A percentile compares a stretch with the other conserved stretches of the same genome.
These are phyloP conservation scores for Polypedilum vanderplanki DNA, from an alignment of 1,140 invertebrate genomes.

Conservation along the genomic window DNA sequence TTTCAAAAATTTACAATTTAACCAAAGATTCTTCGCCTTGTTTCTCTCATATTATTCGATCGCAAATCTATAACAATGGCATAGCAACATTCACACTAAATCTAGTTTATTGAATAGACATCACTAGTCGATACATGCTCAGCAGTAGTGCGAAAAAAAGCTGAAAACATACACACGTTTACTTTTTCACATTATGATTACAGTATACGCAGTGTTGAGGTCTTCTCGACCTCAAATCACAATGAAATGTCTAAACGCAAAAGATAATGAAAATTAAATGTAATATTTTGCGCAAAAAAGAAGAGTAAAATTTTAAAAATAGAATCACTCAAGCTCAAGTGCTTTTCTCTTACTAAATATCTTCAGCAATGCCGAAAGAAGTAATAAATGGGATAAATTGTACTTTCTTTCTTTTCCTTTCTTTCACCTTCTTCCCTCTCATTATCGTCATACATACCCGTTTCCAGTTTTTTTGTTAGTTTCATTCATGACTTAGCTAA, in stretches of 20 bases:
- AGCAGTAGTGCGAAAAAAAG: background rate
- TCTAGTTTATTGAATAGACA: constrained; percentile 11
- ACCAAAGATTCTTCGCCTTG: too few species aligned
- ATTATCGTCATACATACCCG: background rate
- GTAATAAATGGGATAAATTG: constrained; percentile 4
- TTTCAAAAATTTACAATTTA: too few species aligned
- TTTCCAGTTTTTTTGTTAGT: background rate
- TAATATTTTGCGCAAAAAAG: background rate
- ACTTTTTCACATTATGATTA: too few species aligned
- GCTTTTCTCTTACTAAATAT: background rate
- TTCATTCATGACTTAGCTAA: constrained; percentile 2
- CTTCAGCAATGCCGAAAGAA: background rate
- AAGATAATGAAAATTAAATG: background rate
- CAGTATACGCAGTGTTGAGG: background rate
- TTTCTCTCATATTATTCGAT: too few species aligned
- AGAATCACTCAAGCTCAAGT: background rate
- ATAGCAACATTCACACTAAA: background rate
- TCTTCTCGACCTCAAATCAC: constrained; percentile 10
- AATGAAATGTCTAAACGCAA: background rate
- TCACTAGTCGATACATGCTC: background rate
- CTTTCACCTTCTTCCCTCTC: background rate
- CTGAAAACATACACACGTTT: background rate
- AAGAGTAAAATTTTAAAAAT: too few species aligned
- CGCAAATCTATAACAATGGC: too few species aligned
- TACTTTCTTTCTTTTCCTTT: constrained; percentile 4